Percentiles rank a stretch among this genome's conserved stretches.
phyloP scores from a whole-genome alignment of 1,140 invertebrate species.

The Tetramorium parvispinum region DNA sequence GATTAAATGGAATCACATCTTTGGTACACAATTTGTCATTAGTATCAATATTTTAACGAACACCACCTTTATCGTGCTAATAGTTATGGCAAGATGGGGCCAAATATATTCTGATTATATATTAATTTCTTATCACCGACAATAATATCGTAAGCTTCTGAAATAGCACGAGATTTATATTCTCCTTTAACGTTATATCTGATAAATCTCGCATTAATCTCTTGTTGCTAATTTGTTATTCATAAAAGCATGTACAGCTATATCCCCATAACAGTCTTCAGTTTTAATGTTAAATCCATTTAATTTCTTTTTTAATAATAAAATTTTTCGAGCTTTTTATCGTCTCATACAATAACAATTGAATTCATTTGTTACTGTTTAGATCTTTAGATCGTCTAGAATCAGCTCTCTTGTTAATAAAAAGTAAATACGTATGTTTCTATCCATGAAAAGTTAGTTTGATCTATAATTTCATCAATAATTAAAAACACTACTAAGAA shows the following conservation, averaged over 20 bases:
- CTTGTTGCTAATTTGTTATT: slow-evolving; percentile 60
- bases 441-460: not conserved
- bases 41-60: slow-evolving; percentile 61
- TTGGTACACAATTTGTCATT: slow-evolving; percentile 73
- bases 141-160: slow-evolving; percentile 58
- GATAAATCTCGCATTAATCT: slow-evolving; percentile 53
- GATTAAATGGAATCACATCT: slow-evolving; percentile 76
- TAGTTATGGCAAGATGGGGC: slow-evolving; percentile 65
- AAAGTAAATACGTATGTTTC: not conserved
- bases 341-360: slow-evolving; percentile 48
- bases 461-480: slow-evolving; percentile 17
- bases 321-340: slow-evolving; percentile 53
- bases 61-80: slow-evolving; percentile 13
- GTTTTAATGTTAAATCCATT: slow-evolving; percentile 68
- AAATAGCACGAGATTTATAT: slow-evolving; percentile 60
- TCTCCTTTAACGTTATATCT: slow-evolving; percentile 38
- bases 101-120: slow-evolving; percentile 53
- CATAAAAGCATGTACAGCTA: slow-evolving; percentile 68
- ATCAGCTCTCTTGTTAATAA: slow-evolving; percentile 21
- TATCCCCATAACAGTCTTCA: slow-evolving; percentile 72
- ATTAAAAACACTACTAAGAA: not conserved
- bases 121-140: slow-evolving; percentile 47
- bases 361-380: slow-evolving; percentile 26
- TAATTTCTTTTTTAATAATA: slow-evolving; percentile 59
- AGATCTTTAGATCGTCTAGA: no score